Base-by-base conservation (phyloP, 2,113 vertebrate species). In the Larimichthys crocea region DNA sequence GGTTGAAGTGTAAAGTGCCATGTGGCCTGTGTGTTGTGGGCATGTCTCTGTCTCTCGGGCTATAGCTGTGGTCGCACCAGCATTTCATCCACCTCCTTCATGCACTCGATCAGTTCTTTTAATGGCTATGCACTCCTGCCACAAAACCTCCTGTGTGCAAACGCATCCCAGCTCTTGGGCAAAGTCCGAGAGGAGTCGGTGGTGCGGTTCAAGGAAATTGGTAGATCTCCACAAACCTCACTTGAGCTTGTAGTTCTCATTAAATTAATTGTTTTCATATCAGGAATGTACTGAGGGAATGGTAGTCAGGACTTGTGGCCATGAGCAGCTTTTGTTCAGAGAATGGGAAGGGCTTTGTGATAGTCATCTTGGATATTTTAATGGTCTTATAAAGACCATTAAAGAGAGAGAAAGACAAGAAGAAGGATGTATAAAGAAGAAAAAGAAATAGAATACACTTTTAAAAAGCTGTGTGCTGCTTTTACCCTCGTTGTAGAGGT, bases 241-340 rank as follows among this genome's bases (percentile, higher is more conserved):
- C 72, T 80, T 74, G 66, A 74, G 77, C 83, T 91, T 85, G 77
- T 88, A 85, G 65, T 79, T 87, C 86, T 90, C 82, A 90, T 92
- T 92, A 86, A 78, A 90, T 89, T 72, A 90, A 92, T 91, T 89
- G 88, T 82, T 90, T 91, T 92, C 89, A 83, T 91, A 87, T 90
- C 90, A 86, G 88, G 85, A 92, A 90, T 92, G 87, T 26, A 66
- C 74, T 82, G 61, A 75, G 74, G 60, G 79, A 83, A 90, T 77
- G 46, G 70, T 55, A 73, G 83, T 72, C 12, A 56, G 64, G 77
- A 59, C 75, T 74, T 81, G 82, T 1, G 78, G 86, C 80, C 56
- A 76, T 24, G 74, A 80, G 71, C 72, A 52, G 80, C 80, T 85
- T 91, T 92, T 88, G 68, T 88, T 85, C 73, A 78, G 73, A 83